Evolutionary conservation across 1,140 invertebrate genomes (phyloP), one percentile per base, ranked within the genome.

Genomic region (Zaprionus gabonicus): DNA sequence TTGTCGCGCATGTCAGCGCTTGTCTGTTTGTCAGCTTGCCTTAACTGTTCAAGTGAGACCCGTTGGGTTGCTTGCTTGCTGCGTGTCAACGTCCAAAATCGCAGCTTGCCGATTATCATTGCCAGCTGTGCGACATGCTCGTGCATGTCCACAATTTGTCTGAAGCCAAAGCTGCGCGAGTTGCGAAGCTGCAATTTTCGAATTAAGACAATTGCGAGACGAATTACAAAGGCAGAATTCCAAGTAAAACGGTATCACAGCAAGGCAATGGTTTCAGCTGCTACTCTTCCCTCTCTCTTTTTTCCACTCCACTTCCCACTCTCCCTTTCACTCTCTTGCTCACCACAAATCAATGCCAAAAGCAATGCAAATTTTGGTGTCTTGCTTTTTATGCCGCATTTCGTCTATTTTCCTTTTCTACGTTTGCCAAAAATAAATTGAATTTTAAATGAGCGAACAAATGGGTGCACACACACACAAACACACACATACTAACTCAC

Each of bases 171-270:
- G 31, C 31, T 3, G 31, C 9, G 31, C 9, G 31, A 34, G 31
- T 60, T 58, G 71, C 31, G 81, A 77, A 82, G 73, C 76, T 90
- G 84, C 84, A 88, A 88, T 88, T 88, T 88, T 84, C 85, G 76
- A 88, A 90, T 88, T 88, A 88, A 88, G 85, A 90, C 84, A 88
- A 88, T 88, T 88, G 85, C 68, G 71, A 71, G 76, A 71, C 66
- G 82, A 88, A 81, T 88, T 90, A 74, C 72, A 41, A 58, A 71
- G 59, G 59, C 55, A 57, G 27, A 44, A 44, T 44, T 44, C 6
- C 53, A 28, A 76, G 34, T 20, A 64, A 71, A 59, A 76, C 20
- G 49, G 66, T 53, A 74, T 55, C 51, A 34, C 34, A 56, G 36
- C 17, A 74, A 27, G 68, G 36, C 46, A 20, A 58, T 59, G 76